phyloP scores from a whole-genome alignment of 2,888 invertebrate species.

The Drosophila buzzatii region DNA sequence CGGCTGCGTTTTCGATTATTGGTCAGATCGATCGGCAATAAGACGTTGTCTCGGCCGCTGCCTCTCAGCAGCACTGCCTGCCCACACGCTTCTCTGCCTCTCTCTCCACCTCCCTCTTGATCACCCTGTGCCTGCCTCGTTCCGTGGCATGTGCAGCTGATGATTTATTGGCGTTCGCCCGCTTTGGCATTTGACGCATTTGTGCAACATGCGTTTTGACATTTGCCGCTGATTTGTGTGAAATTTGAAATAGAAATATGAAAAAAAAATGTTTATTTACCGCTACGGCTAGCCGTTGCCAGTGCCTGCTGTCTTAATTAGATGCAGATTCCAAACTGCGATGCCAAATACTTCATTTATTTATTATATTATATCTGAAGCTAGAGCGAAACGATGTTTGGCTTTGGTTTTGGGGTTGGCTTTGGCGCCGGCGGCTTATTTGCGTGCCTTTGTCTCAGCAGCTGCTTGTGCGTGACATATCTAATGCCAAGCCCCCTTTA shows the following conservation, averaged over 20 bases:
- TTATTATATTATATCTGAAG: constrained; percentile 64
- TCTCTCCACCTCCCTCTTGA: not conserved
- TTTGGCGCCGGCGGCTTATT: constrained; percentile 63
- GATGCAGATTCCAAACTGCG: constrained; percentile 55
- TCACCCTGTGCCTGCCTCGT: not conserved
- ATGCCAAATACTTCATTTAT: constrained; percentile 62
- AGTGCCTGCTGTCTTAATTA: constrained; percentile 51
- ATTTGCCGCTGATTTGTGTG: constrained; percentile 79
- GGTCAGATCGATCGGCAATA: constrained; percentile 41
- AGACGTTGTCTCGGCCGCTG: constrained; percentile 5
- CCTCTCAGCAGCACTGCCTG: not conserved
- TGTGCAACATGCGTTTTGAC: constrained; percentile 81
- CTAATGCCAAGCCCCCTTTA: constrained; percentile 55
- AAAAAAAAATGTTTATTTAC: not conserved
- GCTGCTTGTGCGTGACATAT: constrained; percentile 48
- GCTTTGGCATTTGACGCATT: constrained; percentile 77
- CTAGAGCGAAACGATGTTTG: constrained; percentile 32
- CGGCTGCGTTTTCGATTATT: constrained; percentile 41
- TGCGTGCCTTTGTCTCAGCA: constrained; percentile 52
- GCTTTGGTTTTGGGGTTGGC: constrained; percentile 29
- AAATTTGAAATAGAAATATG: constrained; percentile 55
- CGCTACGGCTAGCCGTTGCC: not conserved
- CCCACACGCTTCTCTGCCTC: not conserved
- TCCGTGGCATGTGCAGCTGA: constrained; percentile 38
- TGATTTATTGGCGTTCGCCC: constrained; percentile 72